Percentiles rank a stretch among this genome's conserved stretches.
Evolutionary conservation across 2,888 invertebrate genomes (phyloP).

Genomic region (Elegia similella): DNA sequence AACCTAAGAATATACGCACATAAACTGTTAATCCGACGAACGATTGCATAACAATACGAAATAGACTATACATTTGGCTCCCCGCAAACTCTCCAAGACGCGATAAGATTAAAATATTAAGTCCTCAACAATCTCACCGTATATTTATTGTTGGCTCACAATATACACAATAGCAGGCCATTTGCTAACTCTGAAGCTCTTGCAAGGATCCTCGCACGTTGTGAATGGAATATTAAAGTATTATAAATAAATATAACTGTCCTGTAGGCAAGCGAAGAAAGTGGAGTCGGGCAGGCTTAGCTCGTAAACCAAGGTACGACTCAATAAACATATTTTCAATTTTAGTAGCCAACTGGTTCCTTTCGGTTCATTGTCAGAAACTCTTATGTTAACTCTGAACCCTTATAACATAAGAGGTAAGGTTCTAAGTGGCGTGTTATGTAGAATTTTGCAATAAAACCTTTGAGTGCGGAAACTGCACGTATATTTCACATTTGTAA

Average conservation of each 20-base stretch:
- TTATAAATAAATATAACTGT: constrained; percentile 74
- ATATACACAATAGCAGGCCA: constrained; percentile 44
- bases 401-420: background rate
- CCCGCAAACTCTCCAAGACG: constrained; percentile 21
- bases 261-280: constrained; percentile 53
- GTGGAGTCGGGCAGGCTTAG: constrained; percentile 48
- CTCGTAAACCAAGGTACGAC: constrained; percentile 65
- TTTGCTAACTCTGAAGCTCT: constrained; percentile 28
- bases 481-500: constrained; percentile 11
- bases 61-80: constrained; percentile 3
- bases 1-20: background rate
- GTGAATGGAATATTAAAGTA: constrained; percentile 51
- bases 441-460: constrained; percentile 6
- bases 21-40: background rate
- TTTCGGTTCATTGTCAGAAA: constrained; percentile 16
- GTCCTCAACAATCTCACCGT: constrained; percentile 44
- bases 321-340: constrained; percentile 64
- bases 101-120: constrained; percentile 52
- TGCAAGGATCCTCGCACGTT: constrained; percentile 30
- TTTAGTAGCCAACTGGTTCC: constrained; percentile 34
- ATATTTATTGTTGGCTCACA: constrained; percentile 55
- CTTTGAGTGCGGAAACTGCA: constrained; percentile 12
- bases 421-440: constrained; percentile 7
- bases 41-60: background rate
- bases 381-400: background rate